Conservation (phyloP, 1,140 invertebrate genomes). For the Euura saliciscinereae region DNA sequence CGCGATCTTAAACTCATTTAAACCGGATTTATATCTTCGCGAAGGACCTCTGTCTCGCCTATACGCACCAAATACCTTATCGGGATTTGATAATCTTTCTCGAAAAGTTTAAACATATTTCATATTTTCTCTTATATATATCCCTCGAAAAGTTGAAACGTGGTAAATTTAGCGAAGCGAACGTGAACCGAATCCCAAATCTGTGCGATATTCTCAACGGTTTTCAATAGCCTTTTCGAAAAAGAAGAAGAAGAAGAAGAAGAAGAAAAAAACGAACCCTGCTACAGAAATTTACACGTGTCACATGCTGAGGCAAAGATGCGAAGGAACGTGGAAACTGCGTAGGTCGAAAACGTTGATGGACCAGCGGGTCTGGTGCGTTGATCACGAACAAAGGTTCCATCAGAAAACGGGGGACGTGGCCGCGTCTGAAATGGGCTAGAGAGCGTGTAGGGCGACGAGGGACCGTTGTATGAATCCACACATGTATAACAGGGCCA, state of each 20-base stretch:
- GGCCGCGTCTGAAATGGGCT: neutral
- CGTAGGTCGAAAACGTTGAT: neutral
- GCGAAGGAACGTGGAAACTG: neutral
- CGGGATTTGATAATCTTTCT: neutral
- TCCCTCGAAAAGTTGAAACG: neutral
- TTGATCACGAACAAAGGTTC: conserved; percentile 7
- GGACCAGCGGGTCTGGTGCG: conserved; percentile 1
- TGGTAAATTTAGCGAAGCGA: neutral
- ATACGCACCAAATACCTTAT: neutral
- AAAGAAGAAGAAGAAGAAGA: neutral
- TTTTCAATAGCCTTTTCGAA: too few relatives aligned
- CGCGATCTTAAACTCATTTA: neutral
- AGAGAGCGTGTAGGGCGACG: neutral
- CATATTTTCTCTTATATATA: neutral
- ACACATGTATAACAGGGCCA: too few relatives aligned
- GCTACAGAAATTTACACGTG: neutral
- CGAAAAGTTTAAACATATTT: neutral
- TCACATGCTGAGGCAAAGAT: neutral
- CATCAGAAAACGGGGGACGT: neutral
- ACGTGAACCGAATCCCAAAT: too few relatives aligned
- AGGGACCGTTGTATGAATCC: too few relatives aligned
- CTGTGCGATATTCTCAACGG: too few relatives aligned
- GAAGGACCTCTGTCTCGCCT: too few relatives aligned
- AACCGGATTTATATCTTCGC: neutral
- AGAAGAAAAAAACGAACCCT: neutral